Evolutionary conservation across 2,888 invertebrate genomes (phyloP).

Genomic region (Pseudococcus longispinus): DNA sequence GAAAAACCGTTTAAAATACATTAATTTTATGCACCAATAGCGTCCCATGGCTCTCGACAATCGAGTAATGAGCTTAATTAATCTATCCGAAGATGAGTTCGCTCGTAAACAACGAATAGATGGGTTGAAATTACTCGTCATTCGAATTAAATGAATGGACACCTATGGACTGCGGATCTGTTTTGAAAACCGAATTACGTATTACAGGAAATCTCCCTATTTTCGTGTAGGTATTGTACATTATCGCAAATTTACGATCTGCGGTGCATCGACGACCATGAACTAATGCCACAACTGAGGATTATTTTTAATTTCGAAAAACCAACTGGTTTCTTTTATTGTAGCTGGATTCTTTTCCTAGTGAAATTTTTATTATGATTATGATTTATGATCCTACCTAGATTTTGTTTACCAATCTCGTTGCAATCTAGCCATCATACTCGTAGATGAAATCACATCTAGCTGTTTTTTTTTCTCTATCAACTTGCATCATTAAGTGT

Average conservation of each 20-base stretch:
- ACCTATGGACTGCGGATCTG: not conserved
- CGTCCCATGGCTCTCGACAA: not conserved
- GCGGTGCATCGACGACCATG: not conserved
- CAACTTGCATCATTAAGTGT: not conserved
- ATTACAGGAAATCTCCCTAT: not conserved
- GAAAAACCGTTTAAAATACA: constrained; percentile 51
- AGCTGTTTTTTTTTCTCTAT: not conserved
- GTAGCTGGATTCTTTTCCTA: not conserved
- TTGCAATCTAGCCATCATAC: not conserved
- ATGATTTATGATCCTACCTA: not conserved
- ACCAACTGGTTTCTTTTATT: constrained; percentile 30
- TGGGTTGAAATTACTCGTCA: not conserved
- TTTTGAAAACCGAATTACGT: not conserved
- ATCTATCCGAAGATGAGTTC: not conserved
- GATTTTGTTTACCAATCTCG: not conserved
- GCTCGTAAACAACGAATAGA: not conserved
- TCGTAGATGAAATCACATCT: constrained; percentile 7
- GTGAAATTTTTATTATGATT: constrained; percentile 44
- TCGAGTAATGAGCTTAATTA: constrained; percentile 38
- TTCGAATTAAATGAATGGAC: not conserved
- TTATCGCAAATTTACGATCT: constrained; percentile 41
- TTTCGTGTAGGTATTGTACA: not conserved
- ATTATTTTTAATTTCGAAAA: constrained; percentile 15
- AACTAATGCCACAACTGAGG: not conserved
- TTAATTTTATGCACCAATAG: constrained; percentile 48